Evolutionary conservation across 1,140 invertebrate species (phyloP), one percentile per base, ranked within the genome.

Genomic region (Heliconius melpomene): DNA sequence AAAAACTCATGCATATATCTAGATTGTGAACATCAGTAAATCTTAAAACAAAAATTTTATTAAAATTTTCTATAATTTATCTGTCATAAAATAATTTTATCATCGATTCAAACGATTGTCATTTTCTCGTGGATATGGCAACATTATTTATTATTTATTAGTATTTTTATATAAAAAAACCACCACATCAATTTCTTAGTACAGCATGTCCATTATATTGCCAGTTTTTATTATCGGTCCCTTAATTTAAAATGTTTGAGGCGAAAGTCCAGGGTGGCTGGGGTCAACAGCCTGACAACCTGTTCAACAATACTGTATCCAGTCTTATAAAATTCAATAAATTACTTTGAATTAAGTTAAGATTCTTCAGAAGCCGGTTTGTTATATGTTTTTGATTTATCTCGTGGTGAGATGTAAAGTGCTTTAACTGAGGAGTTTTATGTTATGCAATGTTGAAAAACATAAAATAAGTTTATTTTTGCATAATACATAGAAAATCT

Each of bases 201-300:
- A 72, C 72, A 46, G 74, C 75, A 20, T 66, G 52, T 70, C 57
- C 73, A 40, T 81, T 78, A 78, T 76, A 50, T 66, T 57, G 76
- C 77, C 74, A 82, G 81, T 83, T 83, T 83, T 83, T 83, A 74
- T 81, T 57, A 79, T 81, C 74, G 79, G 82, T 78, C 75, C 82
- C 82, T 81, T 83, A 81, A 81, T 80, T 83, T 83, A 57, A 81
- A 79, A 72, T 79, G 71, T 72, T 75, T 32, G 75, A 79, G 78
- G 81, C 78, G 79, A 80, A 82, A 78, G 82, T 81, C 79, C 82
- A 83, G 82, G 82, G 77, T 81, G 77, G 74, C 70, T 60, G 50
- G 66, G 82, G 82, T 81, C 79, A 83, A 81, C 72, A 75, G 78
- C 79, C 82, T 81, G 71, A 74, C 66, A 83, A 83, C 82, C 79